phyloP scores from a whole-genome alignment of 2,797 vertebrate species.

The Sebastes cheni region DNA sequence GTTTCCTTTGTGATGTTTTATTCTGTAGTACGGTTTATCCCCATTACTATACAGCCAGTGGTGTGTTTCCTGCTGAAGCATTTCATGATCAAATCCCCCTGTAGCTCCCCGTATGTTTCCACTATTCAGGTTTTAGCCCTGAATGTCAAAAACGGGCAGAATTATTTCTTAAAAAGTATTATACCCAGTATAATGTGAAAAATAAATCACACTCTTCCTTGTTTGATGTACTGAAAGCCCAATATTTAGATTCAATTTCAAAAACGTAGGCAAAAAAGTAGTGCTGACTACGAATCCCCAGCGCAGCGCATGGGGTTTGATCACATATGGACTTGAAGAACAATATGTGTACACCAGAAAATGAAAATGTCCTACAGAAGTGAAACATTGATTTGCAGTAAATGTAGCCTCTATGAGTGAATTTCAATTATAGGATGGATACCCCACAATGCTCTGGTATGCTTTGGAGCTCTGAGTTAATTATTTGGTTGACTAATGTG shows the following conservation, averaged over 20 bases:
- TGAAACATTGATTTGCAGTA: slow-evolving; percentile 61
- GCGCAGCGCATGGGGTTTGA: slow-evolving; percentile 20
- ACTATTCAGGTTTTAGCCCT: background rate
- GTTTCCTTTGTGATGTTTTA: background rate
- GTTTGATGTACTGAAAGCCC: slow-evolving; percentile 1
- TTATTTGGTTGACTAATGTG: slow-evolving; percentile 70
- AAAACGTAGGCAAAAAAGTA: slow-evolving; percentile 18
- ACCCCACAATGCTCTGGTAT: slow-evolving; percentile 34
- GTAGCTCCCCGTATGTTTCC: background rate
- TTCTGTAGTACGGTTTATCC: background rate
- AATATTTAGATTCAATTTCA: slow-evolving; percentile 28
- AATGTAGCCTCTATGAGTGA: slow-evolving; percentile 51
- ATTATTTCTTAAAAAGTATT: background rate
- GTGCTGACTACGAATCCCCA: slow-evolving; percentile 46
- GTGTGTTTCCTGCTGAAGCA: background rate
- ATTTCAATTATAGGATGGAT: slow-evolving; percentile 65
- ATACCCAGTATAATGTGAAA: background rate
- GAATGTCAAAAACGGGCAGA: background rate
- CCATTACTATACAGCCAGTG: background rate
- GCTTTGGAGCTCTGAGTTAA: slow-evolving; percentile 47
- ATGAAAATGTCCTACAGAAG: slow-evolving; percentile 53
- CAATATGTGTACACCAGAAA: slow-evolving; percentile 38
- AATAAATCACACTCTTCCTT: background rate
- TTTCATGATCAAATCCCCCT: background rate
- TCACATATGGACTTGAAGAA: slow-evolving; percentile 38